Base-by-base conservation (phyloP, 2,888 invertebrate genomes). In the Chrysolina americana region DNA sequence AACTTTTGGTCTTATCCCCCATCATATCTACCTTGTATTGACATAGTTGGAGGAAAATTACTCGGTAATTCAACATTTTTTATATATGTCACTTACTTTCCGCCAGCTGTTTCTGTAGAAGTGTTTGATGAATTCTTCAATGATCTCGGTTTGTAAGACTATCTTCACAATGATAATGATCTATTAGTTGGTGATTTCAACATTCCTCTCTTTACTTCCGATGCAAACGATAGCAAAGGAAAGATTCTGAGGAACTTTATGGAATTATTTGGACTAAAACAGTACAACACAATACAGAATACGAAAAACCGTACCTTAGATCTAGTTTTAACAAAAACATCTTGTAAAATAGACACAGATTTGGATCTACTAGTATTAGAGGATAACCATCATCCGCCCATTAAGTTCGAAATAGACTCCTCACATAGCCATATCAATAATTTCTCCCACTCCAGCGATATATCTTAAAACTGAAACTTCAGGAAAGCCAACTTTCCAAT, bases 401-500 rank as follows among this genome's bases (percentile, higher is more conserved):
- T 41, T 8, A 23, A 19, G 41, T 41, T 64, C 41, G 28, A 21
- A 8, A 21, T 64, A 8, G 21, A 2, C 4, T 13, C 64, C 64
- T 41, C 19, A 19, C 41, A 64, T 21, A 41, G 8, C 10, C 44
- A 19, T 17, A 3, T 63, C 2, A n/a, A 41, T 17, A 41, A 63
- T 15, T n/a, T 41, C 1, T 41, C 36, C n/a, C 9, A 8, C 19
- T 28, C 63, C 41, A 2, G 36, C 13, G 28, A 63, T 36, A 63
- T 63, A 63, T 63, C 63, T 11, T 41, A 36, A 28, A 63, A 63
- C 44, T 21, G 23, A 17, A 68, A 56, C 41, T 68, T 68, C 8
- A 17, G 44, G 19, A 68, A 68, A 41, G 41, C 17, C 11, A 68
- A 68, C 56, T 68, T 41, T 50, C 17, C 56, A 15, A 41, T 68